A percentile compares a stretch with the other conserved stretches of the same genome.
These are phyloP conservation scores for Agrenia bidenticulata DNA, from an alignment of 2,888 invertebrate genomes.

Conservation along the genomic window DNA sequence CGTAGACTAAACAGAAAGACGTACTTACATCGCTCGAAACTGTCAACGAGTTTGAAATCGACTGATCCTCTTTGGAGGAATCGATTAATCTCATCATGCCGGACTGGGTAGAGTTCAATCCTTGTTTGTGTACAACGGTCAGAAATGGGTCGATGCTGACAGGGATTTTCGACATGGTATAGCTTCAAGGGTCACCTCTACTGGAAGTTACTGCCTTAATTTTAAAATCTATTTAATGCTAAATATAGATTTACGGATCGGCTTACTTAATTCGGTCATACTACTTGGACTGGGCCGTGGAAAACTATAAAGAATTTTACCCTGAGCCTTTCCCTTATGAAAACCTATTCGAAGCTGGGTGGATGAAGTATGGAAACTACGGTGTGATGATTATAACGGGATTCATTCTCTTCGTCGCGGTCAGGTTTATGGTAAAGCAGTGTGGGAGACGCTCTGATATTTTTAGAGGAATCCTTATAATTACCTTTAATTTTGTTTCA, in stretches of 20 bases:
- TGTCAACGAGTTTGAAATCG: too few relatives aligned
- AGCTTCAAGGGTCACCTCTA: too few relatives aligned
- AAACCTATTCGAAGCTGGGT: slow-evolving; percentile 4
- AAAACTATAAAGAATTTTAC: slow-evolving; percentile 6
- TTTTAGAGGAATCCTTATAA: not conserved
- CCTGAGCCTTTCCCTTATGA: not conserved
- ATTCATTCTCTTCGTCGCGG: not conserved
- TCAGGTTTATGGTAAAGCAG: slow-evolving; percentile 20
- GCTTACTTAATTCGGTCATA: slow-evolving; percentile 20
- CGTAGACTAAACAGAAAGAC: too few relatives aligned
- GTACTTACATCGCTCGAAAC: too few relatives aligned
- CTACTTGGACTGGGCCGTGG: slow-evolving; percentile 7
- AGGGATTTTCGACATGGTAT: not conserved
- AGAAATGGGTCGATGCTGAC: not conserved
- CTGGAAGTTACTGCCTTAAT: too few relatives aligned
- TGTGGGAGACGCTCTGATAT: too few relatives aligned
- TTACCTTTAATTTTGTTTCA: not conserved
- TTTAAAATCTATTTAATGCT: too few relatives aligned
- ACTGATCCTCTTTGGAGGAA: too few relatives aligned
- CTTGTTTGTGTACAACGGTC: not conserved
- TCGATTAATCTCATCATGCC: too few relatives aligned
- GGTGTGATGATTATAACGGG: not conserved
- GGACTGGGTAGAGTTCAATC: not conserved
- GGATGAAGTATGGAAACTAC: slow-evolving; percentile 18
- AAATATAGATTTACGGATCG: slow-evolving; percentile 19